Percentiles rank a stretch among this genome's conserved stretches.
phyloP scores from a whole-genome alignment of 2,888 invertebrate genomes.

The Amblyjoppa proteus region DNA sequence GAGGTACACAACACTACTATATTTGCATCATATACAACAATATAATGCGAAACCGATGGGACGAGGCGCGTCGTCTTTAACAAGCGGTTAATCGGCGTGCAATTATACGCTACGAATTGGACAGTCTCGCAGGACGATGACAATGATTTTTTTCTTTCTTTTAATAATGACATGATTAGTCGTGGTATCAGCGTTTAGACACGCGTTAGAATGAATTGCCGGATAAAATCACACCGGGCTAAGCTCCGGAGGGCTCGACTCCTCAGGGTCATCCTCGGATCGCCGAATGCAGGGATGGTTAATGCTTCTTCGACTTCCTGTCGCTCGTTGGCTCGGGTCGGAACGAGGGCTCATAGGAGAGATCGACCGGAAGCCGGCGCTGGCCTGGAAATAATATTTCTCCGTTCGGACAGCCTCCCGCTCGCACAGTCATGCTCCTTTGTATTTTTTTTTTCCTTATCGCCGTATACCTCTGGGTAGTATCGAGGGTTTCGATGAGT shows the following conservation, averaged over 20 bases:
- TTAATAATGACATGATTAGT: slow-evolving; percentile 30
- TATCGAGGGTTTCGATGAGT: slow-evolving; percentile 42
- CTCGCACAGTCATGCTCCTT: slow-evolving; percentile 4
- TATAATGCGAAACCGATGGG: slow-evolving; percentile 41
- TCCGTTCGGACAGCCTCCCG: background rate
- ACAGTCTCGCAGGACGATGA: slow-evolving; percentile 51
- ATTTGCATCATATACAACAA: slow-evolving; percentile 25
- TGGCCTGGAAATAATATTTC: slow-evolving; percentile 5
- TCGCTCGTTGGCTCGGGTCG: slow-evolving; percentile 8
- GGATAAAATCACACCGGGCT: background rate
- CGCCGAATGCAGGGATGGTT: background rate
- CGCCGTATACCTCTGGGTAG: slow-evolving; percentile 26
- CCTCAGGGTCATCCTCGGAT: background rate
- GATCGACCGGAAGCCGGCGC: slow-evolving; percentile 14
- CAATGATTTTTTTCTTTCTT: slow-evolving; percentile 9
- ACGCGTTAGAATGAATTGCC: slow-evolving; percentile 21
- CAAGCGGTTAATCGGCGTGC: slow-evolving; percentile 58
- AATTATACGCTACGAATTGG: slow-evolving; percentile 57
- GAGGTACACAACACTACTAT: background rate
- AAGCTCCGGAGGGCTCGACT: slow-evolving; percentile 22
- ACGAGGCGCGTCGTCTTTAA: slow-evolving; percentile 54
- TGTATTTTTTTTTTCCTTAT: background rate
- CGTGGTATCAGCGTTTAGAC: slow-evolving; percentile 12
- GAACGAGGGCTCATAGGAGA: background rate
- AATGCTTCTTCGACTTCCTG: slow-evolving; percentile 1